Evolutionary conservation across 2,113 vertebrate genomes (phyloP).

Genomic region (Dolichotis patagonum): DNA sequence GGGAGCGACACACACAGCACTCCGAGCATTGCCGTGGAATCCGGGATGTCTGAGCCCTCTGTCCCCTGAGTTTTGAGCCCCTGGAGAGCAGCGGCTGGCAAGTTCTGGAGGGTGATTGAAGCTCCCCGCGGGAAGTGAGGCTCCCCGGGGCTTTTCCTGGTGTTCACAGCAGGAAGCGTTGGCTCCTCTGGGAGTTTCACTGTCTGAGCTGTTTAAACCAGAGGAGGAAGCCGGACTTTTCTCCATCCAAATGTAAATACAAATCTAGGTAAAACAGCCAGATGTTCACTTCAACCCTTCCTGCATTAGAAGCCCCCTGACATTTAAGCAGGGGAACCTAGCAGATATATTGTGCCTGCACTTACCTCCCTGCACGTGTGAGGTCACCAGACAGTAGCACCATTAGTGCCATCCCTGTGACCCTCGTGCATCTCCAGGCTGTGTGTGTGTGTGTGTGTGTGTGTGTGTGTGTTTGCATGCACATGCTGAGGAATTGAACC

Average conservation of each 20-base stretch:
- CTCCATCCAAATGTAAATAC: background rate
- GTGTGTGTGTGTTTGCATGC: background rate
- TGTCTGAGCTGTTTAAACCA: slow-evolving; percentile 1
- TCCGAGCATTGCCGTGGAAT: background rate
- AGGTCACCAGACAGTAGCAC: background rate
- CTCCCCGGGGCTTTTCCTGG: background rate
- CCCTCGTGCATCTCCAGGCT: background rate
- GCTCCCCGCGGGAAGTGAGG: background rate
- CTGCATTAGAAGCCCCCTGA: background rate
- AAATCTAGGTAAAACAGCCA: background rate
- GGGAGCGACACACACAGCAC: background rate
- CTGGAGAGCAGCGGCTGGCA: background rate
- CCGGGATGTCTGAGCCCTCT: background rate
- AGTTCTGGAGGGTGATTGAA: background rate
- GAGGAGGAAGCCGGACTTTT: background rate
- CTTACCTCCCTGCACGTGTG: fast-evolving
- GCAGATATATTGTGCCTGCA: background rate
- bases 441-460: background rate
- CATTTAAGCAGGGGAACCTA: background rate
- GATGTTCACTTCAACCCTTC: background rate
- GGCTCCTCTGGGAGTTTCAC: background rate
- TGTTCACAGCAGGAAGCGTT: background rate
- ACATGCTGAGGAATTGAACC: background rate
- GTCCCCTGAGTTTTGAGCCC: background rate
- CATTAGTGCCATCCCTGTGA: background rate